Conservation (phyloP, 2,797 vertebrate species). For the Premnoplex brunnescens region DNA sequence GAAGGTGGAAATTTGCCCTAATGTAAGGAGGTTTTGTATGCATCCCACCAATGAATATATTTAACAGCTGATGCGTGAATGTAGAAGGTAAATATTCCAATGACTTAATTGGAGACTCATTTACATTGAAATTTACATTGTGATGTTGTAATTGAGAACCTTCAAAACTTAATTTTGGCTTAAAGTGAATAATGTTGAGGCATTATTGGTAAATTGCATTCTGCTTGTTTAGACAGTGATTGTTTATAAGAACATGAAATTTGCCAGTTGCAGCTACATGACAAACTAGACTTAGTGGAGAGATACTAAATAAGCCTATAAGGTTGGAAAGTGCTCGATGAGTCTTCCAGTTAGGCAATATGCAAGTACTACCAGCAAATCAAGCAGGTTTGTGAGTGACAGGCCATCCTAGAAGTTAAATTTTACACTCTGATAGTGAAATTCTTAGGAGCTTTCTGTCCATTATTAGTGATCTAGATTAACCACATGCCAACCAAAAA, state of each 20-base stretch:
- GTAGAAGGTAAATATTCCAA: slow-evolving; percentile 1
- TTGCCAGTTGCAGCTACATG: background rate
- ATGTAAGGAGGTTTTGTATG: background rate
- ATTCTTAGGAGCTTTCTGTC: background rate
- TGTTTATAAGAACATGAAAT: background rate
- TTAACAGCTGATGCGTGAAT: background rate
- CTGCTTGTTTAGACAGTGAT: background rate
- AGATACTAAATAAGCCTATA: background rate
- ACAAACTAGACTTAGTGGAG: background rate
- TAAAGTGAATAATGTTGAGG: background rate
- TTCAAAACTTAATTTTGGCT: background rate
- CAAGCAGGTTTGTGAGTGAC: background rate
- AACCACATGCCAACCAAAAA: background rate
- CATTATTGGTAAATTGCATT: background rate
- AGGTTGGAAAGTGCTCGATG: background rate
- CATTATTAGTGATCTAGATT: background rate
- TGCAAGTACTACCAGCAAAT: background rate
- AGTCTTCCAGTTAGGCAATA: background rate
- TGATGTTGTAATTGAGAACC: background rate
- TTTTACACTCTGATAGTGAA: background rate
- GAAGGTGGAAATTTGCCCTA: background rate
- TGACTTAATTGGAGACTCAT: background rate
- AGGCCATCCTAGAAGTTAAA: background rate
- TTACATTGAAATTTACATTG: background rate
- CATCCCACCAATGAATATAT: background rate